Evolutionary conservation across 2,888 invertebrate genomes (phyloP).

Genomic region (Ypsolopha scabrella): DNA sequence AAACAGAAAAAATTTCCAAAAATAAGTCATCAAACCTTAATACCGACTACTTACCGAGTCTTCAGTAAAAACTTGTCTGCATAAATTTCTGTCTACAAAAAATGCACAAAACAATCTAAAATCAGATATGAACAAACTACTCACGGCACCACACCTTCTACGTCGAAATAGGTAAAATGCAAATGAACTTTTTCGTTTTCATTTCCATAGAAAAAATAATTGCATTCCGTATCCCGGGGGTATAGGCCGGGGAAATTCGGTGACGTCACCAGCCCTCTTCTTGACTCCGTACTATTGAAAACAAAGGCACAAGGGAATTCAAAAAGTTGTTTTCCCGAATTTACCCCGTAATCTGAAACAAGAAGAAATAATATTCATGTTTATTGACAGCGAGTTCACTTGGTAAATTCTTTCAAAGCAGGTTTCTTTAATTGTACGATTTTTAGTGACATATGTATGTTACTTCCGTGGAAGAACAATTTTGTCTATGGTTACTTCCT

Average conservation of each 20-base stretch:
- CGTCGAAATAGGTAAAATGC: conserved; percentile 91
- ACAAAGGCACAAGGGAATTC: conserved; percentile 89
- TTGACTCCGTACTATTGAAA: conserved; percentile 84
- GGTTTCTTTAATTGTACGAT: too few species aligned
- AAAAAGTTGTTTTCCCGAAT: conserved; percentile 80
- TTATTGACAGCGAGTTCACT: too few species aligned
- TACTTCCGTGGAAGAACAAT: too few species aligned
- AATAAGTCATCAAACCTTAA: too few species aligned
- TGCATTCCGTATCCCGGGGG: conserved; percentile 90
- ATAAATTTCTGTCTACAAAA: too few species aligned
- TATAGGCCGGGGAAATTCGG: conserved; percentile 93
- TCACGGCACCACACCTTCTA: conserved; percentile 95
- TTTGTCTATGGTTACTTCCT: too few species aligned
- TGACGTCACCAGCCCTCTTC: conserved; percentile 84
- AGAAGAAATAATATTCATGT: background rate
- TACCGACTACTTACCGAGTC: too few species aligned
- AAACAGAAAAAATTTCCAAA: too few species aligned
- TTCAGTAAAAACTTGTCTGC: too few species aligned
- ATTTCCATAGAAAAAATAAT: conserved; percentile 90
- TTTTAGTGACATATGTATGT: too few species aligned
- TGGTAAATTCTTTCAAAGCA: too few species aligned
- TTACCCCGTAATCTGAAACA: conserved; percentile 86
- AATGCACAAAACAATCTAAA: too few species aligned
- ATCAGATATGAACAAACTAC: conserved; percentile 34
- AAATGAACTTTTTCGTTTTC: conserved; percentile 82